phyloP scores from a whole-genome alignment of 2,113 vertebrate species.

The Hydrochoerus hydrochaeris region DNA sequence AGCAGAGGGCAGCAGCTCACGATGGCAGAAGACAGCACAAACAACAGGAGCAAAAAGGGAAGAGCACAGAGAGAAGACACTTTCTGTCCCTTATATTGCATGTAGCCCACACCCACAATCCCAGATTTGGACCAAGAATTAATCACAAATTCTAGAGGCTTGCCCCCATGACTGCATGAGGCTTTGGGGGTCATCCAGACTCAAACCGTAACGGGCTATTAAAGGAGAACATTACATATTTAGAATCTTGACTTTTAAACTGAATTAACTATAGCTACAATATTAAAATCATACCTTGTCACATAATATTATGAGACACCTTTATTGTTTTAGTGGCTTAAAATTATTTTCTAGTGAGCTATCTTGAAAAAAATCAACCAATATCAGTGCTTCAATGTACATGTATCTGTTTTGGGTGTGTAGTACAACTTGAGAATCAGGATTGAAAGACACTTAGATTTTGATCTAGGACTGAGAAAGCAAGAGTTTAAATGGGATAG shows the following conservation, averaged over 20 bases:
- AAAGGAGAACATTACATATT: not conserved
- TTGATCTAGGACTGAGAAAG: not conserved
- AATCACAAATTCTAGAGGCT: too few relatives aligned
- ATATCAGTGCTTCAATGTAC: not conserved
- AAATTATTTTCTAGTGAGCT: constrained; percentile 17
- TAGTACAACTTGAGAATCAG: not conserved
- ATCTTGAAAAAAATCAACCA: not conserved
- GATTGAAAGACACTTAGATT: not conserved
- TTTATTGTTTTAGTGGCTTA: not conserved
- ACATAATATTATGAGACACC: not conserved
- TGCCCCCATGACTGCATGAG: too few relatives aligned
- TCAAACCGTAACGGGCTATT: not conserved
- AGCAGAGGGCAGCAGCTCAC: too few relatives aligned
- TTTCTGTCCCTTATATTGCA: too few relatives aligned
- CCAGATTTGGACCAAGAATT: too few relatives aligned
- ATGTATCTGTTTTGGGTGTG: not conserved
- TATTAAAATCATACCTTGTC: not conserved
- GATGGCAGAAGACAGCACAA: too few relatives aligned
- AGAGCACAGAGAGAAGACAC: too few relatives aligned
- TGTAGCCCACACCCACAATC: too few relatives aligned
- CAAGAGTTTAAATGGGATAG: not conserved
- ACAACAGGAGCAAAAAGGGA: too few relatives aligned
- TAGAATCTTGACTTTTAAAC: constrained; percentile 6
- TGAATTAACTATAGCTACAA: not conserved
- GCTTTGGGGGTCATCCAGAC: too few relatives aligned